Percentiles rank a stretch among this genome's conserved stretches.
These are phyloP conservation scores for Drosophila neocordata DNA, from an alignment of 1,140 invertebrate genomes.

Conservation along the genomic window DNA sequence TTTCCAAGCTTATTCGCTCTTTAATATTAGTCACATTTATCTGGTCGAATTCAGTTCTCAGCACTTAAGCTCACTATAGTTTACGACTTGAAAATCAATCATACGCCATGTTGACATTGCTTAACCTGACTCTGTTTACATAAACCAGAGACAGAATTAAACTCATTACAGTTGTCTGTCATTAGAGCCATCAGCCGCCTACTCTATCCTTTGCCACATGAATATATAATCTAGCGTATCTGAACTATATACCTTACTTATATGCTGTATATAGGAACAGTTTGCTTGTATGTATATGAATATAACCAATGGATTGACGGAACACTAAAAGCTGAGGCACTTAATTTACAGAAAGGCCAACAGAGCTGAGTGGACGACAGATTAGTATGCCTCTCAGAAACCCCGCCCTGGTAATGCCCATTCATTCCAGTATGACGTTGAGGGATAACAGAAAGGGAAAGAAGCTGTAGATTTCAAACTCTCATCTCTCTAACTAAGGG, in stretches of 20 bases:
- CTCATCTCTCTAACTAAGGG: conserved; percentile 52
- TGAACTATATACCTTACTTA: conserved; percentile 10
- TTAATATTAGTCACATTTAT: conserved; percentile 69
- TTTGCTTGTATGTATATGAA: conserved; percentile 5
- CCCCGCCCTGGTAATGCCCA: conserved; percentile 16
- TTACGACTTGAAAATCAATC: conserved; percentile 77
- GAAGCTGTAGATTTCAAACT: conserved; percentile 3
- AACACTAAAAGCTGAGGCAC: conserved; percentile 30
- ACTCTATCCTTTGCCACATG: too few species aligned
- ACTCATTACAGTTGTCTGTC: conserved; percentile 71
- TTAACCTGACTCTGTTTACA: conserved; percentile 53
- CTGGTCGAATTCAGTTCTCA: conserved; percentile 51
- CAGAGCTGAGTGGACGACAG: conserved; percentile 34
- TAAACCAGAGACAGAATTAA: conserved; percentile 61
- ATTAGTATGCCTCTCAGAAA: conserved; percentile 66
- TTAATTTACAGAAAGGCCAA: conserved; percentile 42
- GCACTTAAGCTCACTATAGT: conserved; percentile 38
- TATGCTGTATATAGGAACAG: background rate
- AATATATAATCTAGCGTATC: conserved; percentile 23
- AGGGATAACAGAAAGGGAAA: conserved; percentile 53
- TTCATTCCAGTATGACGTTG: conserved; percentile 58
- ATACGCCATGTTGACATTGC: conserved; percentile 69
- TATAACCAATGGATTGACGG: conserved; percentile 1
- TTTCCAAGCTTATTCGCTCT: conserved; percentile 77
- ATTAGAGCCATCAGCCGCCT: conserved; percentile 23